These are phyloP conservation scores for Leptura quadrifasciata DNA, from an alignment of 2,888 invertebrate species.

Conservation along the genomic window DNA sequence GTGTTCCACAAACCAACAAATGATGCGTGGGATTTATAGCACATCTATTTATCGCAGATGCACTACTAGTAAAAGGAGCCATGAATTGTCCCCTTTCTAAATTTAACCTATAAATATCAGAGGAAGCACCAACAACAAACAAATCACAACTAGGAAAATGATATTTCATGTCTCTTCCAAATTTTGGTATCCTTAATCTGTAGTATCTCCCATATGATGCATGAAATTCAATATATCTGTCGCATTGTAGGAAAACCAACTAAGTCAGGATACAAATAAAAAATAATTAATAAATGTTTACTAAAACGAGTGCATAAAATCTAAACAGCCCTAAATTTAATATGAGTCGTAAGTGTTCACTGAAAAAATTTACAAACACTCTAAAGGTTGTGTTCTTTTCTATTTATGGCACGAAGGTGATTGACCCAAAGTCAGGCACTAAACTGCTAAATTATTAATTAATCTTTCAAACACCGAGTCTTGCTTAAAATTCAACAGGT, in stretches of 20 bases:
- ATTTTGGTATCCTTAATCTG: constrained; percentile 93
- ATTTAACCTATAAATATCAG: constrained; percentile 87
- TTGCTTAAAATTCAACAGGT: no score
- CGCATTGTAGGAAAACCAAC: constrained; percentile 92
- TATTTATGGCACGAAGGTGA: no score
- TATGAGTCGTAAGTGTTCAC: no score
- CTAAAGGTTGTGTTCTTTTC: no score
- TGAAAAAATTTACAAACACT: no score
- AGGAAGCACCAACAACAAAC: constrained; percentile 90
- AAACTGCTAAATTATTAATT: no score
- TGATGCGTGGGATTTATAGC: constrained; percentile 92
- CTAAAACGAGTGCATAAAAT: no score
- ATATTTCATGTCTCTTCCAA: constrained; percentile 95
- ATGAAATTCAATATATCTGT: constrained; percentile 97
- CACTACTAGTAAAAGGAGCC: constrained; percentile 86
- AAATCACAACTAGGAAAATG: constrained; percentile 93
- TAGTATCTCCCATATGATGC: constrained; percentile 94
- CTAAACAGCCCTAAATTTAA: no score
- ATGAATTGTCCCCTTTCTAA: constrained; percentile 96
- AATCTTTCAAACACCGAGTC: no score
- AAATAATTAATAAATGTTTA: neutral
- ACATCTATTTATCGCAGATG: constrained; percentile 87
- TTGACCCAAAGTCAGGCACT: no score
- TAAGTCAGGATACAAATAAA: constrained; percentile 70
- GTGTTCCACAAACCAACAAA: constrained; percentile 89